Conservation (phyloP, 2,888 invertebrate species). For the Hirtodrosophila histrioides region DNA sequence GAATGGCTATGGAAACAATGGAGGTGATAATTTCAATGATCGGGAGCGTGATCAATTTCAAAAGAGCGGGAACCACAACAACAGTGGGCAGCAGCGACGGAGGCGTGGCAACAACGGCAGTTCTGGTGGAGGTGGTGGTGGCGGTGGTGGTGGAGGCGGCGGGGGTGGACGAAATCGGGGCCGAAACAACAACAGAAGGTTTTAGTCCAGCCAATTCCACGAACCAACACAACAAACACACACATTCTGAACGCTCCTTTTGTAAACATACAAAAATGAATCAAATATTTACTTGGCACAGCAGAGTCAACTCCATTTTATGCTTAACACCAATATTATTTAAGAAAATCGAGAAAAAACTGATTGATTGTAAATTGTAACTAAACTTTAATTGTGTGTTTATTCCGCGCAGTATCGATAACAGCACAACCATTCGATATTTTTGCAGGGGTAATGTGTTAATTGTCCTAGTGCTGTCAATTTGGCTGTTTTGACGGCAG, state of each 20-base stretch:
- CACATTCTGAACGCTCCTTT: constrained; percentile 42
- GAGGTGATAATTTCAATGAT: constrained; percentile 53
- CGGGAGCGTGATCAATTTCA: constrained; percentile 62
- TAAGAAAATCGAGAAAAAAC: constrained; percentile 32
- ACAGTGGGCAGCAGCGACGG: constrained; percentile 59
- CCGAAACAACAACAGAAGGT: constrained; percentile 78
- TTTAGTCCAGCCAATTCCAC: constrained; percentile 49
- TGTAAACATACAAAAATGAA: constrained; percentile 27
- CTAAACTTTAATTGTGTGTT: constrained; percentile 10
- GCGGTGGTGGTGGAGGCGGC: constrained; percentile 33
- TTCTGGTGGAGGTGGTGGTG: constrained; percentile 49
- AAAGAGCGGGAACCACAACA: constrained; percentile 48
- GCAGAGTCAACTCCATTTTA: constrained; percentile 22
- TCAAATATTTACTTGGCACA: constrained; percentile 22
- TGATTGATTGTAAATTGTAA: constrained; percentile 28
- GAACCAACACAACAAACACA: constrained; percentile 15
- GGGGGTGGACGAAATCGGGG: constrained; percentile 55
- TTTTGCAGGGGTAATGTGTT: not conserved
- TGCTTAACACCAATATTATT: constrained; percentile 36
- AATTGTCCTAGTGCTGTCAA: too few species aligned
- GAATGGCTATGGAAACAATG: constrained; percentile 60
- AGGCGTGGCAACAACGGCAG: constrained; percentile 64
- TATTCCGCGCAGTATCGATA: constrained; percentile 23
- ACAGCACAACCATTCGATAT: constrained; percentile 8
- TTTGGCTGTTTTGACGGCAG: too few species aligned